These are phyloP conservation scores for Drosophila kuntzei DNA, from an alignment of 2,888 invertebrate species.

Conservation along the genomic window DNA sequence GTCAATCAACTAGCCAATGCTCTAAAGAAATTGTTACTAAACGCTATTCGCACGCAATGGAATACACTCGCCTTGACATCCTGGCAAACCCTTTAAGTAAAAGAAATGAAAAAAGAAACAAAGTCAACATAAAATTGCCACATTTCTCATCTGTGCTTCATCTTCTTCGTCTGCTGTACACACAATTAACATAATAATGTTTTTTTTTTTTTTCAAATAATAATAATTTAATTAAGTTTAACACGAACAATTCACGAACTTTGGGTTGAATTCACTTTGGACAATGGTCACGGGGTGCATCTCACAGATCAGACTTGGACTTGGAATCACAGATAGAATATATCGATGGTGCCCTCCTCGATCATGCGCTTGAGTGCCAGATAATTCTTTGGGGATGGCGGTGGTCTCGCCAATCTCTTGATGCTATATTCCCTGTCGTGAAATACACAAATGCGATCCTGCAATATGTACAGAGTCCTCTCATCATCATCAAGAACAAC, in stretches of 20 bases:
- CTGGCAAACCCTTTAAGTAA: slow-evolving; percentile 85
- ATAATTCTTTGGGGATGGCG: slow-evolving; percentile 83
- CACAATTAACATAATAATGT: slow-evolving; percentile 24
- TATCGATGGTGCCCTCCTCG: slow-evolving; percentile 79
- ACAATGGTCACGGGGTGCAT: slow-evolving; percentile 45
- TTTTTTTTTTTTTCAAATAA: slow-evolving; percentile 36
- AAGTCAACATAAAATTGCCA: slow-evolving; percentile 73
- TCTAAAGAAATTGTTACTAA: slow-evolving; percentile 80
- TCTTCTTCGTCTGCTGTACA: slow-evolving; percentile 17
- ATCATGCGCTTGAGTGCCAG: slow-evolving; percentile 83
- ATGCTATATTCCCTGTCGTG: slow-evolving; percentile 82
- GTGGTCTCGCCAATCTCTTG: slow-evolving; percentile 80
- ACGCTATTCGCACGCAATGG: slow-evolving; percentile 88
- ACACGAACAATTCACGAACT: slow-evolving; percentile 39
- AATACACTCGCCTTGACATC: slow-evolving; percentile 88
- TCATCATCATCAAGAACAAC: slow-evolving; percentile 5
- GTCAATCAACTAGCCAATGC: slow-evolving; percentile 45
- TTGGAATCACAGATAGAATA: slow-evolving; percentile 79
- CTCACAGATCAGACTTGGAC: slow-evolving; percentile 2
- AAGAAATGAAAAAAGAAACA: slow-evolving; percentile 77
- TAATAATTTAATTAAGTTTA: slow-evolving; percentile 1
- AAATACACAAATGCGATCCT: slow-evolving; percentile 83
- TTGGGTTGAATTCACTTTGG: slow-evolving; percentile 21
- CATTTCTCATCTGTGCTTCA: slow-evolving; percentile 38
- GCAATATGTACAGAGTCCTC: slow-evolving; percentile 66